Evolutionary conservation across 2,888 invertebrate species (phyloP).

Genomic region (Itoplectis maculator): DNA sequence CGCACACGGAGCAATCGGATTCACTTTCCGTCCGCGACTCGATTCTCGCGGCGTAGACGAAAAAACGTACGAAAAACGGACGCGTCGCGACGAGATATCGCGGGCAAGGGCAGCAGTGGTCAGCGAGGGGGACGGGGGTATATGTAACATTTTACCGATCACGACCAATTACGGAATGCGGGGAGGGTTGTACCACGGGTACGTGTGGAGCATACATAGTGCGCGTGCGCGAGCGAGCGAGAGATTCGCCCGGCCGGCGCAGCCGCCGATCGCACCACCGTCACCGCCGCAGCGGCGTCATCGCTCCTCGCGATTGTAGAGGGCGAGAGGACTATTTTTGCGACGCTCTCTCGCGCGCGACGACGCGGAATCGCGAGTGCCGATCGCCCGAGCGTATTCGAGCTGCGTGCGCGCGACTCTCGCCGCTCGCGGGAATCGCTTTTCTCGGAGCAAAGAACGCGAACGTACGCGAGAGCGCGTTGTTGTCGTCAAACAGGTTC

Average conservation of each 20-base stretch:
- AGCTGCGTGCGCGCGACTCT: constrained; percentile 39
- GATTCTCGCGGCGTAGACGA: background rate
- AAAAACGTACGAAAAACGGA: constrained; percentile 2
- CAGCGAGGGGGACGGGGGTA: constrained; percentile 25
- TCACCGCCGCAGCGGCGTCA: constrained; percentile 5
- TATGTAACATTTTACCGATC: constrained; percentile 58
- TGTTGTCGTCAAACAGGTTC: constrained; percentile 81
- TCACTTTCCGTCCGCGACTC: background rate
- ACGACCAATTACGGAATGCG: constrained; percentile 62
- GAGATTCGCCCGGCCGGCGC: background rate
- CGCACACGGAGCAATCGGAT: background rate
- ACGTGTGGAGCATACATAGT: constrained; percentile 49
- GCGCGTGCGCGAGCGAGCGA: constrained; percentile 1
- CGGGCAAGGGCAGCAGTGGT: constrained; percentile 12
- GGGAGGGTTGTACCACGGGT: constrained; percentile 23
- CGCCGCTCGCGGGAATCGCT: constrained; percentile 53
- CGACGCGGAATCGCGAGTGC: constrained; percentile 21
- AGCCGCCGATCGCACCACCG: background rate
- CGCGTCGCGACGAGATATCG: background rate
- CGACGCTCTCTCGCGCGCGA: constrained; percentile 36
- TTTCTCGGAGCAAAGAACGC: constrained; percentile 58
- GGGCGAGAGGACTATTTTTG: constrained; percentile 57
- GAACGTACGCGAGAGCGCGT: too few relatives aligned
- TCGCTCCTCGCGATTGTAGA: constrained; percentile 26
- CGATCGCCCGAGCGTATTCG: constrained; percentile 46